Evolutionary conservation across 2,888 invertebrate genomes (phyloP).

Genomic region (Cosmorhoe ocellata): DNA sequence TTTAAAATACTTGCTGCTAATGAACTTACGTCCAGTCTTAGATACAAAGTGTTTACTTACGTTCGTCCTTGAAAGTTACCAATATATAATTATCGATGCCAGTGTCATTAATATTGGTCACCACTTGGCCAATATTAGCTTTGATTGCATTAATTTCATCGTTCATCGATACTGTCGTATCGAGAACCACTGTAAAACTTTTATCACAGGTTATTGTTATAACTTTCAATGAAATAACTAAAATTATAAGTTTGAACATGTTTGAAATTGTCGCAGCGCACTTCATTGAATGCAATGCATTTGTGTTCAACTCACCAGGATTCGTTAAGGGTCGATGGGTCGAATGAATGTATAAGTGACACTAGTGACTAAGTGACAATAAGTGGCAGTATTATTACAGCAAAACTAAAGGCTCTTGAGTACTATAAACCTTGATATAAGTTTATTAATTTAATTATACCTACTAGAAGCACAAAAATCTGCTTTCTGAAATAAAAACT

Average conservation of each 20-base stretch:
- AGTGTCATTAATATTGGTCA: constrained; percentile 20
- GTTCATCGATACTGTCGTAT: constrained; percentile 55
- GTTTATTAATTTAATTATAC: too few species aligned
- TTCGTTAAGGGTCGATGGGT: neutral
- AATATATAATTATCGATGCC: constrained; percentile 40
- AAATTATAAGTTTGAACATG: constrained; percentile 15
- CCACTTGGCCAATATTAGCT: constrained; percentile 38
- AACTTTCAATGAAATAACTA: constrained; percentile 5
- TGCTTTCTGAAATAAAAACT: too few species aligned
- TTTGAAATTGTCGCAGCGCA: constrained; percentile 5
- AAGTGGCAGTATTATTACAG: too few species aligned
- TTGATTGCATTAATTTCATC: constrained; percentile 50
- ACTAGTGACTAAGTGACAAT: too few species aligned
- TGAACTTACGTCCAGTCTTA: too few species aligned
- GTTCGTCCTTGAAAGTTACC: constrained; percentile 48
- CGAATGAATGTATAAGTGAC: too few species aligned
- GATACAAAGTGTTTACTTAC: too few species aligned
- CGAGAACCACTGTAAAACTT: constrained; percentile 58
- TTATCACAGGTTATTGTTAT: constrained; percentile 25
- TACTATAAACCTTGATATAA: too few species aligned
- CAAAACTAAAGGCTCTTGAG: too few species aligned
- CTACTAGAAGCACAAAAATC: too few species aligned
- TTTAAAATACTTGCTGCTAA: too few species aligned
- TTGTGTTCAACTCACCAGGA: constrained; percentile 1
- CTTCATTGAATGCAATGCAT: neutral